Conservation (phyloP, 2,113 vertebrate species). For the Gnathonemus longibarbis region DNA sequence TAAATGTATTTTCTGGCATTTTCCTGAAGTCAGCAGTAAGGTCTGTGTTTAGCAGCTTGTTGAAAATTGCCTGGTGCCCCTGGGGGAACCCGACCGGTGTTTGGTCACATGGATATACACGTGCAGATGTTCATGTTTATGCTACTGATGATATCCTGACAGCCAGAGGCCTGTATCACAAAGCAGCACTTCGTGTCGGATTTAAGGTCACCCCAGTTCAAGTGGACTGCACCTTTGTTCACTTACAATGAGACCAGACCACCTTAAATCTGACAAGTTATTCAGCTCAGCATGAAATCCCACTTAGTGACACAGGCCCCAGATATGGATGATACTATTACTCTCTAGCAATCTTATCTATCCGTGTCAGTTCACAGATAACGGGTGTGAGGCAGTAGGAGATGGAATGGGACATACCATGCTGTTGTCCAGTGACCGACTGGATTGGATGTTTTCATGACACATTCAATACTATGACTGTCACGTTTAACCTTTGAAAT, state of each 20-base stretch:
- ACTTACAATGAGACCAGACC: background rate
- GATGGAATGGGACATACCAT: background rate
- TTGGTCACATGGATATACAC: background rate
- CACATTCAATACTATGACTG: background rate
- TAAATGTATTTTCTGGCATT: background rate
- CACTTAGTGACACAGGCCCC: background rate
- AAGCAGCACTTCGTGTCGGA: background rate
- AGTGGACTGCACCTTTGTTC: background rate
- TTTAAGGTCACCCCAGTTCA: background rate
- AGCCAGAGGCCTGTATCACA: background rate
- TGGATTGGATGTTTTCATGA: background rate
- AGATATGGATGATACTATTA: background rate
- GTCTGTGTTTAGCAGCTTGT: background rate
- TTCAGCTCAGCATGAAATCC: background rate
- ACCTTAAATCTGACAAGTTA: background rate
- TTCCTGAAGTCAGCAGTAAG: background rate
- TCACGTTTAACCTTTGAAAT: background rate
- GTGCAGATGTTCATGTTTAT: background rate
- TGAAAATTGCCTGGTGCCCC: background rate
- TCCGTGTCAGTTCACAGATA: background rate
- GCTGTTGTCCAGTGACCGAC: background rate
- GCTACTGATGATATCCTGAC: background rate
- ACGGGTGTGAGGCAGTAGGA: background rate
- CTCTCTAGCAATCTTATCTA: background rate
- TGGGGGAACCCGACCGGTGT: background rate